Conservation (phyloP, 2,113 vertebrate genomes). For the Sphaerodactylus townsendi region DNA sequence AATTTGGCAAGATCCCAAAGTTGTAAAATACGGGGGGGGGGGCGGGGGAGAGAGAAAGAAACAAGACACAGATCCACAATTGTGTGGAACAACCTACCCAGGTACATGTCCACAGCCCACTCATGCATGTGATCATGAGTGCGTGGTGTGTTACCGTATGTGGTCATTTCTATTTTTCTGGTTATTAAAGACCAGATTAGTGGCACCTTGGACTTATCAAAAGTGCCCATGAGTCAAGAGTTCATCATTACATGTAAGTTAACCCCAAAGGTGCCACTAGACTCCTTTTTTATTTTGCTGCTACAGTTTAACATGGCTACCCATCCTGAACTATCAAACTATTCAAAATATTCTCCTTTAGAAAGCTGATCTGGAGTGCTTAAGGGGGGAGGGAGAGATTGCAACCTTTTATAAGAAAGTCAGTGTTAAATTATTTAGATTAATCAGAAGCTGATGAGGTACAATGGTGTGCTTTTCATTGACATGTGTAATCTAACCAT, state of each 20-base stretch:
- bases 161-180: neutral
- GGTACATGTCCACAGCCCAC: slow-evolving; percentile 1
- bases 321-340: neutral
- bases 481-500: neutral
- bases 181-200: neutral
- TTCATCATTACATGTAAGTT: too few relatives aligned
- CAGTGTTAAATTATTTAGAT: neutral
- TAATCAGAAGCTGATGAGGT: neutral
- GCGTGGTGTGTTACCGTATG: neutral
- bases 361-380: neutral
- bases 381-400: slow-evolving; percentile 12
- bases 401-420: neutral
- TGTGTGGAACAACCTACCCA: neutral
- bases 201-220: too few relatives aligned
- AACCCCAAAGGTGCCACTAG: too few relatives aligned
- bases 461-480: neutral
- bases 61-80: too few relatives aligned
- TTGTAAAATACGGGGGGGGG: too few relatives aligned
- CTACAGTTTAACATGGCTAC: too few relatives aligned
- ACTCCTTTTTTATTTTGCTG: too few relatives aligned
- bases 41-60: too few relatives aligned
- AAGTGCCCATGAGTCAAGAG: too few relatives aligned
- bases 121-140: neutral
- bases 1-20: too few relatives aligned
- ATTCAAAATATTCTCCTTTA: neutral